Evolutionary conservation across 2,888 invertebrate species (phyloP).

Genomic region (Clistopyga incitator): DNA sequence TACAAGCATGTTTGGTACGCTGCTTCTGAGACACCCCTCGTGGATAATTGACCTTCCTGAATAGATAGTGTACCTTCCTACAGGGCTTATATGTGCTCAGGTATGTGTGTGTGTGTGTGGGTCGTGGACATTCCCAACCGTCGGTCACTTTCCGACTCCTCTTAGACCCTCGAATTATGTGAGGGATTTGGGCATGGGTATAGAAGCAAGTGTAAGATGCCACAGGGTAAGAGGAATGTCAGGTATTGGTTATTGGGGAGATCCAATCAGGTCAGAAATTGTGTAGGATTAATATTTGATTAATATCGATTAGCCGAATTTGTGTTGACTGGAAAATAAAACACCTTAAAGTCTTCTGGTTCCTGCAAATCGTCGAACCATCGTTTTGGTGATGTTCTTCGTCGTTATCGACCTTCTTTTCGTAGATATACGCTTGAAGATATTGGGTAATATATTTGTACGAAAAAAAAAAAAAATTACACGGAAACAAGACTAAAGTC

Average conservation of each 20-base stretch:
- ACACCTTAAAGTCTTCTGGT: not conserved
- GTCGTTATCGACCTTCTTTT: slow-evolving; percentile 17
- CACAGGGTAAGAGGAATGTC: not conserved
- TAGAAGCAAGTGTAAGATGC: not conserved
- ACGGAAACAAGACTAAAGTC: slow-evolving; percentile 4
- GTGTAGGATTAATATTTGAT: not conserved
- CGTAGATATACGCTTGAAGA: slow-evolving; percentile 11
- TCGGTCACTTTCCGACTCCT: slow-evolving; percentile 3
- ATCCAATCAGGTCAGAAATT: not conserved
- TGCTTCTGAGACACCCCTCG: slow-evolving; percentile 15
- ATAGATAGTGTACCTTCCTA: slow-evolving; percentile 25
- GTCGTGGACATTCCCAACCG: slow-evolving; percentile 2
- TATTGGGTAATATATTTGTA: not conserved
- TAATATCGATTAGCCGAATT: too few species aligned
- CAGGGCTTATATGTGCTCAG: not conserved
- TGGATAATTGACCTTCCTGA: slow-evolving; percentile 38
- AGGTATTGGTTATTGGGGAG: not conserved
- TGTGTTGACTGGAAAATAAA: not conserved
- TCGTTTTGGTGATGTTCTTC: not conserved
- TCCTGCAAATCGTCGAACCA: not conserved
- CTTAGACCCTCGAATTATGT: not conserved
- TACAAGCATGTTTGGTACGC: slow-evolving; percentile 29
- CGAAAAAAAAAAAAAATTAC: slow-evolving; percentile 39
- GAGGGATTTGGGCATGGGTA: not conserved
- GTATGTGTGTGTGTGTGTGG: not conserved